Conservation (phyloP, 2,888 invertebrate genomes). For the Zelleria hepariella region DNA sequence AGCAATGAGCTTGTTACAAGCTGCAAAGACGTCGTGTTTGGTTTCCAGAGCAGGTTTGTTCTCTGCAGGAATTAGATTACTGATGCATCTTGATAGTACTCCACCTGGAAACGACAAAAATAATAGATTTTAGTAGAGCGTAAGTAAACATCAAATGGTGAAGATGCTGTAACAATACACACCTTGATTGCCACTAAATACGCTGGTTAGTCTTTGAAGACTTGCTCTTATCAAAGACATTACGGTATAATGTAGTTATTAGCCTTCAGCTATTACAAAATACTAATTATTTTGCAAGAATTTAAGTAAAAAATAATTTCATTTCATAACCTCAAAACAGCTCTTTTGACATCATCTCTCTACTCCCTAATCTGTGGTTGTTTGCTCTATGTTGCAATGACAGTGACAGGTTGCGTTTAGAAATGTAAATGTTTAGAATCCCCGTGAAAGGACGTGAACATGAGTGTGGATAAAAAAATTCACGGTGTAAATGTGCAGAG, state of each 20-base stretch:
- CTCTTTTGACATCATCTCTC: too few relatives aligned
- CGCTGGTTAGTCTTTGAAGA: conserved; percentile 38
- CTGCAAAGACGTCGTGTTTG: conserved; percentile 68
- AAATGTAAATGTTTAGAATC: too few relatives aligned
- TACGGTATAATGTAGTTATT: neutral
- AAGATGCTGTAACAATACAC: conserved; percentile 4
- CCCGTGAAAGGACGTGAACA: too few relatives aligned
- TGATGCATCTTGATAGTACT: conserved; percentile 46
- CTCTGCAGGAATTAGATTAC: conserved; percentile 32
- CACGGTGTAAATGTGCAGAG: too few relatives aligned
- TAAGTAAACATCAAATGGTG: neutral
- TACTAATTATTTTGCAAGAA: neutral
- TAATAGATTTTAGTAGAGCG: neutral
- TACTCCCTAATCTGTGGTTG: too few relatives aligned
- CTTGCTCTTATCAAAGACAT: conserved; percentile 50
- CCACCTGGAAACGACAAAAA: conserved; percentile 34
- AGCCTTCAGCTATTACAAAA: neutral
- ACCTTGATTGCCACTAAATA: conserved; percentile 42
- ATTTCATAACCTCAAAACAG: neutral
- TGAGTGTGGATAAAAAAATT: too few relatives aligned
- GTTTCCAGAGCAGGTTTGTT: conserved; percentile 32
- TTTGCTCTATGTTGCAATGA: too few relatives aligned
- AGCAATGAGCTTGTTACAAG: conserved; percentile 75
- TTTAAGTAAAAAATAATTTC: neutral
- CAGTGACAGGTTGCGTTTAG: too few relatives aligned